These are phyloP conservation scores for Syngnathus typhle DNA, from an alignment of 2,113 vertebrate species.

Conservation along the genomic window DNA sequence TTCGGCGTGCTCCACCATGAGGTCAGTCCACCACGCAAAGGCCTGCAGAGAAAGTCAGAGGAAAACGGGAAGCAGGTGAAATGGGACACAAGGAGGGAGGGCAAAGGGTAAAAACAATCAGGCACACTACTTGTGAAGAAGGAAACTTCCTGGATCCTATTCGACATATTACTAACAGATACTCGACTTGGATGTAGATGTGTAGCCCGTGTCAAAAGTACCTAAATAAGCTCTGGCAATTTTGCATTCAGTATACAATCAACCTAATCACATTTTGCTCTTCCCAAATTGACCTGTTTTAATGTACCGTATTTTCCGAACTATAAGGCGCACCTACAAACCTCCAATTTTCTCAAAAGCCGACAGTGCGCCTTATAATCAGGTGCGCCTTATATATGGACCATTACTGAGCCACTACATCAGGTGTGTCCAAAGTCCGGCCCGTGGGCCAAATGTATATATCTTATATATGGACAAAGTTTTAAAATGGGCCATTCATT, in stretches of 20 bases:
- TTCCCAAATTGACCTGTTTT: background rate
- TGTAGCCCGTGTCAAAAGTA: background rate
- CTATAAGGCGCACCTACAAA: no score
- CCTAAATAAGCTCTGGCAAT: background rate
- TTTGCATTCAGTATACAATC: no score
- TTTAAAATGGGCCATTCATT: no score
- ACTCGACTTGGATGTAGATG: background rate
- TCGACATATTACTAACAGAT: background rate
- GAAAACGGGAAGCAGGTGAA: conserved; percentile 47
- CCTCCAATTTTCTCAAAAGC: no score
- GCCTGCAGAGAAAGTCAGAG: conserved; percentile 75
- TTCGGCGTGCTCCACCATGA: conserved; percentile 98
- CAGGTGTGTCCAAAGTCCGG: no score
- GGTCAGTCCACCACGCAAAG: conserved; percentile 99
- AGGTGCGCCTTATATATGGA: no score
- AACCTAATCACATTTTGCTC: background rate
- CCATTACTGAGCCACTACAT: no score
- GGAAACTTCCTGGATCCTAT: background rate
- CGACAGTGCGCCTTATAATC: no score
- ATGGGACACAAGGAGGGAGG: conserved; percentile 12
- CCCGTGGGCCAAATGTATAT: no score
- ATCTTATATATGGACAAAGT: no score
- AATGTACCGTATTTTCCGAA: no score
- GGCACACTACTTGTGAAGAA: background rate
- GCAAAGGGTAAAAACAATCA: conserved; percentile 11